Evolutionary conservation across 53 echinoderm and acorn worm genomes (phyloP).

Genomic region (Arbacia lixula): DNA sequence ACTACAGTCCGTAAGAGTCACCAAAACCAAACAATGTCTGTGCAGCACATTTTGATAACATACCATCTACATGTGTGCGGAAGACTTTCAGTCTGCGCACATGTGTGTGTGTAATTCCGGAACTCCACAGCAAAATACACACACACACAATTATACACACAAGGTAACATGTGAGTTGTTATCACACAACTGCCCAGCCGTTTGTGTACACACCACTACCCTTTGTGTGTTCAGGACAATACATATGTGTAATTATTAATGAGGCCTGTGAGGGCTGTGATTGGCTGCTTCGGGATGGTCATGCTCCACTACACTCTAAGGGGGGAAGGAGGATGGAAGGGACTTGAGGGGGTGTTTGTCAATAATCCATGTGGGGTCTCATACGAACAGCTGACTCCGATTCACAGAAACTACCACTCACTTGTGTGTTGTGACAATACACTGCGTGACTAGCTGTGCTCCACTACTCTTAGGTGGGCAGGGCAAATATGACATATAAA

Average conservation of each 20-base stretch:
- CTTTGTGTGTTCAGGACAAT: constrained; percentile 44
- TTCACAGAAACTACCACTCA: too few relatives aligned
- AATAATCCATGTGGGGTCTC: constrained; percentile 3
- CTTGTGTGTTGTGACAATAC: too few relatives aligned
- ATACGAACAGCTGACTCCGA: background rate
- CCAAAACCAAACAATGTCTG: too few relatives aligned
- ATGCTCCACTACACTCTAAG: constrained; percentile 16
- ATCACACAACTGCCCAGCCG: constrained; percentile 11
- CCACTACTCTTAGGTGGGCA: too few relatives aligned
- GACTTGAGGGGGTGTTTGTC: constrained; percentile 10
- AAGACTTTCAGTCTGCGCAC: too few relatives aligned
- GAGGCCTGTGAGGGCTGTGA: constrained; percentile 16
- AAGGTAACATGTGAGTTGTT: constrained; percentile 24
- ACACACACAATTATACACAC: constrained; percentile 1
- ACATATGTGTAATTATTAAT: constrained; percentile 54
- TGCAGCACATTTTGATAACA: too few relatives aligned
- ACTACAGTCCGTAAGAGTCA: too few relatives aligned
- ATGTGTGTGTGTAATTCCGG: constrained; percentile 10
- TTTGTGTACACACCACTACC: constrained; percentile 26
- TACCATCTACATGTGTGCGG: too few relatives aligned
- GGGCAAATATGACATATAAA: too few relatives aligned
- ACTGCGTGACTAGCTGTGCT: too few relatives aligned
- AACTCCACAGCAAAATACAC: too few relatives aligned
- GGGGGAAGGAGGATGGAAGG: constrained; percentile 4
- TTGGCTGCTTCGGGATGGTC: too few relatives aligned